Percentiles rank a stretch among this genome's conserved stretches.
Evolutionary conservation across 2,113 vertebrate genomes (phyloP).

Genomic region (Lathamus discolor): DNA sequence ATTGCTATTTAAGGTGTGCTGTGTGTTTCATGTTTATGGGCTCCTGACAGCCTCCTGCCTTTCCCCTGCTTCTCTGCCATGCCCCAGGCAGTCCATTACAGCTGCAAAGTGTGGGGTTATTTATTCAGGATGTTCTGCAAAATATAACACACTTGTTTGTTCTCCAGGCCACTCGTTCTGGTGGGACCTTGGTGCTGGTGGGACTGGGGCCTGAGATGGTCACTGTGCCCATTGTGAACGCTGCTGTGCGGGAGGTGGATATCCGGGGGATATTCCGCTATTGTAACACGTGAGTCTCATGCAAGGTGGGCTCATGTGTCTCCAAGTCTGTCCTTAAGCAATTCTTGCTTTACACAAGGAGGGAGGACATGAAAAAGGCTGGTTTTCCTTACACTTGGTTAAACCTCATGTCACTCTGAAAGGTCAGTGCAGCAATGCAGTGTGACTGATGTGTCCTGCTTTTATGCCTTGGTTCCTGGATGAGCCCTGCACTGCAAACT

Average conservation of each 20-base stretch:
- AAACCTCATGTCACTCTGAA: not conserved
- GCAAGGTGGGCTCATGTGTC: not conserved
- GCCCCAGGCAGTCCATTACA: not conserved
- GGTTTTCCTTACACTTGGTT: not conserved
- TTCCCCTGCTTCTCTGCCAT: not conserved
- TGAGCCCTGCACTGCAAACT: not conserved
- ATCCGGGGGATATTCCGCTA: conserved; percentile 95
- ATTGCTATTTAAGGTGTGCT: not conserved
- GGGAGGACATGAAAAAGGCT: not conserved
- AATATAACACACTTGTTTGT: not conserved
- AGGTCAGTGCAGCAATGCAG: not conserved
- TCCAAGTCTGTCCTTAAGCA: not conserved
- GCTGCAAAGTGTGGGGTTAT: not conserved
- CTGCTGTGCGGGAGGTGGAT: conserved; percentile 87
- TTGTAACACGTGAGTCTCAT: conserved; percentile 90
- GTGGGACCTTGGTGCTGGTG: conserved; percentile 90
- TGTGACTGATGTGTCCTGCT: not conserved
- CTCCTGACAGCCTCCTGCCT: not conserved
- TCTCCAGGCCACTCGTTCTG: conserved; percentile 85
- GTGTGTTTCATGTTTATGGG: fast-evolving
- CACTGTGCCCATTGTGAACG: conserved; percentile 83
- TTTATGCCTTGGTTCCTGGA: not conserved
- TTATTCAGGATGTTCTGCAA: not conserved
- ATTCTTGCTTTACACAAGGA: not conserved
- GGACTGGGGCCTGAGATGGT: conserved; percentile 86